Conservation (phyloP, 2,888 invertebrate genomes). For the Urechis unicinctus region DNA sequence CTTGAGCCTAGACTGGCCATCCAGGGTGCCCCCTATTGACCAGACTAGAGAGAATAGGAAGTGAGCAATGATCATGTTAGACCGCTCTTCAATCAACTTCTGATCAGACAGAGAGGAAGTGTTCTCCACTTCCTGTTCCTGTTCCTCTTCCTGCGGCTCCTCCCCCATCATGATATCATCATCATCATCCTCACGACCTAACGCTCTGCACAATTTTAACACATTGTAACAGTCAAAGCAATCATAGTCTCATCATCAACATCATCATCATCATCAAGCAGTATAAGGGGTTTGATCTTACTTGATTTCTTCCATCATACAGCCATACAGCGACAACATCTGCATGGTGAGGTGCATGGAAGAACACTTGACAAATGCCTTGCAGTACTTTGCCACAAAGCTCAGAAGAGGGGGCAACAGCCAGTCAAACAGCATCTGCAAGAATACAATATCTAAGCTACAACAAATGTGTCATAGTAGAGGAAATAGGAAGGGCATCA, state of each 20-base stretch:
- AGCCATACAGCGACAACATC: slow-evolving; percentile 43
- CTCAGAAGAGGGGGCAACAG: slow-evolving; percentile 43
- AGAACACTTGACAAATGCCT: slow-evolving; percentile 37
- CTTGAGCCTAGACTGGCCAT: slow-evolving; percentile 39
- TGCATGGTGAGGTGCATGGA: slow-evolving; percentile 43
- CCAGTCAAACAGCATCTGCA: slow-evolving; percentile 48
- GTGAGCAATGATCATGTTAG: slow-evolving; percentile 42
- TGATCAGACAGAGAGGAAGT: slow-evolving; percentile 30
- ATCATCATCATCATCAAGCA: no score
- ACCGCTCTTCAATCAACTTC: slow-evolving; percentile 42
- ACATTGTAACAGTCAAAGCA: not conserved
- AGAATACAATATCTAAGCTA: slow-evolving; percentile 2
- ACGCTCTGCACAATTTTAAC: slow-evolving; percentile 27
- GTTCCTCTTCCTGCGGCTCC: slow-evolving; percentile 25
- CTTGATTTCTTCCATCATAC: slow-evolving; percentile 46
- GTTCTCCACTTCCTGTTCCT: slow-evolving; percentile 8
- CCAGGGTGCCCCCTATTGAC: slow-evolving; percentile 44
- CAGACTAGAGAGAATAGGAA: slow-evolving; percentile 49
- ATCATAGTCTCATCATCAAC: no score
- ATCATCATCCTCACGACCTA: slow-evolving; percentile 39
- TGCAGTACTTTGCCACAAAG: slow-evolving; percentile 43
- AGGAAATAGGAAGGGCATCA: no score
- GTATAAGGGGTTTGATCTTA: no score
- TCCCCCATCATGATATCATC: slow-evolving; percentile 39
- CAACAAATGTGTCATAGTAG: no score